Evolutionary conservation across 1,140 invertebrate species (phyloP).

Genomic region (Belonocnema kinseyi): DNA sequence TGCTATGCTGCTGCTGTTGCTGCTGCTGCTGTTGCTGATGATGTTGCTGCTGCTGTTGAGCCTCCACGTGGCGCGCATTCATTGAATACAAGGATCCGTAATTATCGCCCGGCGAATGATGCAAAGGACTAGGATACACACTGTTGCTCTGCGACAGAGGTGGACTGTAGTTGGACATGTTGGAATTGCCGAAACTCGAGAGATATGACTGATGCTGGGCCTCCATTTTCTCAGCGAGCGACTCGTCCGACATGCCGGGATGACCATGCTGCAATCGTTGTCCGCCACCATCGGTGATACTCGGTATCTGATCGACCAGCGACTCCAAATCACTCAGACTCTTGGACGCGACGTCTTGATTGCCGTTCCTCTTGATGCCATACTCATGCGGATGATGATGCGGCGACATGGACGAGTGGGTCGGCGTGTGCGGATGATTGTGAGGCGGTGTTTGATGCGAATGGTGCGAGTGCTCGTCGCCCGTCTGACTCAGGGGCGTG

Average conservation of each 20-base stretch:
- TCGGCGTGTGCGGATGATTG: constrained; percentile 69
- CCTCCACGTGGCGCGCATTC: constrained; percentile 59
- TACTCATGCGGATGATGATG: constrained; percentile 68
- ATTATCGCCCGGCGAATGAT: constrained; percentile 67
- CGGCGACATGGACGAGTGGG: constrained; percentile 70
- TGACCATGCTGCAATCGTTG: constrained; percentile 69
- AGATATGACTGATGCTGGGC: constrained; percentile 66
- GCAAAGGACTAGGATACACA: constrained; percentile 62
- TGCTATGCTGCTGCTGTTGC: constrained; percentile 70
- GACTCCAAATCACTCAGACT: constrained; percentile 92
- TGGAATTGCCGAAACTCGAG: constrained; percentile 47
- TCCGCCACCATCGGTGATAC: constrained; percentile 83
- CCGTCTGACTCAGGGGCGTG: constrained; percentile 66
- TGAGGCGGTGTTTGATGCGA: constrained; percentile 72
- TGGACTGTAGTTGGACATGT: constrained; percentile 69
- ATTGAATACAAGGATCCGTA: constrained; percentile 65
- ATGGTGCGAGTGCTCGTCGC: constrained; percentile 70
- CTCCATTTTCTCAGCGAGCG: constrained; percentile 59
- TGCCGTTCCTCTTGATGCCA: constrained; percentile 62
- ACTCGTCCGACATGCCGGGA: constrained; percentile 57
- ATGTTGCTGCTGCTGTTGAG: constrained; percentile 60
- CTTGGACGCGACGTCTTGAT: constrained; percentile 88
- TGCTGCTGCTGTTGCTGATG: constrained; percentile 60
- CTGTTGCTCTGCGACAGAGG: constrained; percentile 56
- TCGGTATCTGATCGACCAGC: constrained; percentile 93